A percentile compares a stretch with the other conserved stretches of the same genome.
Evolutionary conservation across 2,113 vertebrate genomes (phyloP).

Genomic region (Oryzias javanicus): DNA sequence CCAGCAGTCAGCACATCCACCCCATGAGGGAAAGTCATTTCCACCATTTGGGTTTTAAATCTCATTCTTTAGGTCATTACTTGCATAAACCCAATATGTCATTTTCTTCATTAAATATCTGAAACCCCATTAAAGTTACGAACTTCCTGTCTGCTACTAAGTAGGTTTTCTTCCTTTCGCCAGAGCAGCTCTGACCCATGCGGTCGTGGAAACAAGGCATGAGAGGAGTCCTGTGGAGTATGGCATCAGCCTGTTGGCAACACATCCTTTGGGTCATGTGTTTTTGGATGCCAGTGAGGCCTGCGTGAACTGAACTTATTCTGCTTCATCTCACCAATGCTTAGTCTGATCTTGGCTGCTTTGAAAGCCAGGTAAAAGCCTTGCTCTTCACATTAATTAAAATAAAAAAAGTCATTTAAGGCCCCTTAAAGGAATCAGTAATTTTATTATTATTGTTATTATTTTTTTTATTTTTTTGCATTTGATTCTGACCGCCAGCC

Average conservation of each 20-base stretch:
- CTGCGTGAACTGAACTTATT: neutral
- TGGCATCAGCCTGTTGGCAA: neutral
- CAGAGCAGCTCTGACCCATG: neutral
- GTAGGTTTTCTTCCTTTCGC: neutral
- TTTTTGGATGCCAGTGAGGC: neutral
- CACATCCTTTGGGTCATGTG: constrained; percentile 2
- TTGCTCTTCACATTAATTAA: neutral
- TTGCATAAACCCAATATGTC: too few relatives aligned
- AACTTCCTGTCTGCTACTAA: neutral
- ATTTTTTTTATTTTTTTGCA: neutral
- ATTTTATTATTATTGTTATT: neutral
- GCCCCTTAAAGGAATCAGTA: neutral
- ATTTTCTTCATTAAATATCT: too few relatives aligned
- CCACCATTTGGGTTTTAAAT: too few relatives aligned
- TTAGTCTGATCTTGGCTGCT: constrained; percentile 1
- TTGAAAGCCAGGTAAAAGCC: neutral
- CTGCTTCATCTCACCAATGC: neutral
- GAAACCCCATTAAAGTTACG: neutral
- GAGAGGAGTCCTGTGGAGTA: constrained; percentile 1
- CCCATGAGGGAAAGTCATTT: too few relatives aligned
- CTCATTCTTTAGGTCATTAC: too few relatives aligned
- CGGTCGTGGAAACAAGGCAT: neutral
- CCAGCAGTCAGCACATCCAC: too few relatives aligned
- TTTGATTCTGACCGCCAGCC: neutral
- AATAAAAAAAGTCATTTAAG: too few relatives aligned